These are phyloP conservation scores for Ectropis crepuscularia DNA, from an alignment of 2,888 invertebrate species.

Conservation along the genomic window DNA sequence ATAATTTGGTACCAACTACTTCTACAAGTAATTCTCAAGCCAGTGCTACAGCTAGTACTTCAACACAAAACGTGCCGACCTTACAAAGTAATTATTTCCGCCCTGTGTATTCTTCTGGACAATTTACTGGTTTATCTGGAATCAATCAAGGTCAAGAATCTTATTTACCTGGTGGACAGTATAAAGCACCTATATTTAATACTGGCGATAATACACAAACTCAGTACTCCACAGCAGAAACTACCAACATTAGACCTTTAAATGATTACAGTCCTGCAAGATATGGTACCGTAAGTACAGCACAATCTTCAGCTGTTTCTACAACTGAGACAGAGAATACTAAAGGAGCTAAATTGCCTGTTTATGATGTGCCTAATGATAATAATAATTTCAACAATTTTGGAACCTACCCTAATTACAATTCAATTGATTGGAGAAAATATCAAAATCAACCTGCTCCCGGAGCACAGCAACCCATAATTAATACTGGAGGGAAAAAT, in stretches of 20 bases:
- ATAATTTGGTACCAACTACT: background rate
- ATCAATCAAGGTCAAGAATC: background rate
- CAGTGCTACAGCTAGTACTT: background rate
- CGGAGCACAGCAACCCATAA: background rate
- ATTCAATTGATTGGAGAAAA: background rate
- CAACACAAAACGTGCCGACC: background rate
- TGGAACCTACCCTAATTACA: constrained; percentile 1
- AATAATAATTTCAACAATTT: constrained; percentile 4
- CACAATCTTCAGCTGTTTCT: background rate
- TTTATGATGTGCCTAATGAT: background rate
- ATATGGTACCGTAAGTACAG: background rate
- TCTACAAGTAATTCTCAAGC: background rate
- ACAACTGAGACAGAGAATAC: background rate
- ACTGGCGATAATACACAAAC: background rate
- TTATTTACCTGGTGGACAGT: background rate
- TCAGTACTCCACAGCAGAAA: background rate
- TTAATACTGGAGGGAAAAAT: background rate
- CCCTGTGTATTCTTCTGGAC: background rate
- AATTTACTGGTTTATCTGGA: background rate
- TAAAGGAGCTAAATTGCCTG: background rate
- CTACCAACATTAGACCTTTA: too few relatives aligned
- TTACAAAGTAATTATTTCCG: background rate
- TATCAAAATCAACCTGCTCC: background rate
- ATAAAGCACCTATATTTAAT: background rate
- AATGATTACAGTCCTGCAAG: background rate